Base-by-base conservation (phyloP, 2,113 vertebrate species). In the Psittacara wagleri region DNA sequence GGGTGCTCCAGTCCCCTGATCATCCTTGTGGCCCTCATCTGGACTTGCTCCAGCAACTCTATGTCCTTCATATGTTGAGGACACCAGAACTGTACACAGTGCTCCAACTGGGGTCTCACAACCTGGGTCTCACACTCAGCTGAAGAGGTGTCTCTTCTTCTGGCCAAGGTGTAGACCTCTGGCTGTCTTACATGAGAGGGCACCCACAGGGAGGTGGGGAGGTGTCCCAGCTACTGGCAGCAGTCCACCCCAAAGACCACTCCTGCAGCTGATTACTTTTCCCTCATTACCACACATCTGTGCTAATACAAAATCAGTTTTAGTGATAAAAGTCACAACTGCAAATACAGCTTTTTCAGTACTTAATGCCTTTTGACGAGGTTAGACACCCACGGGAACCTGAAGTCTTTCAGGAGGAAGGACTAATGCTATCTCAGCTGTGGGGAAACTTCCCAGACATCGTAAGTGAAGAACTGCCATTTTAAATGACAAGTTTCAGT, bases 141-240 rank as follows among this genome's bases (percentile, higher is more conserved):
- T 49, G 31, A 20, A 6, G 39, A 57, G 18, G 7, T 4, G 24
- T 19, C 48, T 75, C 35, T 15, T 62, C 28, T 41, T 41, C 28
- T 35, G 17, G n/a, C 24, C 2, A 1, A 19, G n/a, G 9, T 8
- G 0, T 2, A n/a, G 76, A 28, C 17, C 9, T 25, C 48, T 17
- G 35, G 12, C 4, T 1, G 4, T 23, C 20, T 9, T 8, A 5
- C 1, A 1, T 10, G 43, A 55, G 46, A 5, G 54, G 3, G 4
- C 25, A 6, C 27, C 8, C 5, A 1, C 22, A 5, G 0, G 2
- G 59, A 13, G 29, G 5, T 24, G 22, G 37, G 39, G 17, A 28
- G 25, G 17, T 23, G 29, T 29, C 25, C 31, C 54, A 43, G 25
- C 35, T 59, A 10, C 6, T 12, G 31, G 5, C 33, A 54, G n/a